Evolutionary conservation across 2,888 invertebrate species (phyloP).

Genomic region (Laothoe populi): DNA sequence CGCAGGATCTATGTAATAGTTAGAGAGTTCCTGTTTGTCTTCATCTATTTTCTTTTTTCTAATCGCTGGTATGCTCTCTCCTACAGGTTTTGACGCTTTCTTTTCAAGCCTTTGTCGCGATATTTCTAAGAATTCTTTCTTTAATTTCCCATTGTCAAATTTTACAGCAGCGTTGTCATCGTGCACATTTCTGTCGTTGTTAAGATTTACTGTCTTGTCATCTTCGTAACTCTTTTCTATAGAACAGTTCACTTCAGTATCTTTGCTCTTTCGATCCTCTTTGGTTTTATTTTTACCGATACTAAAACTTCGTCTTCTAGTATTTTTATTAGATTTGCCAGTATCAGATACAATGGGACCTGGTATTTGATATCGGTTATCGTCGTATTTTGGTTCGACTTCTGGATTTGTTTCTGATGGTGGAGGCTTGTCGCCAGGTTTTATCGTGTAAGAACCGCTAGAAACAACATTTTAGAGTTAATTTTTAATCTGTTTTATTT

Average conservation of each 20-base stretch:
- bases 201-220: neutral
- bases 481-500: neutral
- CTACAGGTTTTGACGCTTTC: neutral
- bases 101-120: neutral
- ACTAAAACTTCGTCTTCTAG: neutral
- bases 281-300: neutral
- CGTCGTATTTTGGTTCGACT: neutral
- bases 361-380: constrained; percentile 15
- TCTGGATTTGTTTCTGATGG: neutral
- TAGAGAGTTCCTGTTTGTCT: neutral
- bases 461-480: neutral
- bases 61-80: neutral
- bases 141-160: neutral
- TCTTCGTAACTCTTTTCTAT: neutral
- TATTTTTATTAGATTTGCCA: neutral
- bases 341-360: neutral
- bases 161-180: neutral
- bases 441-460: neutral
- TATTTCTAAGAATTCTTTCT: neutral
- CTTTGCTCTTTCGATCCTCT: neutral
- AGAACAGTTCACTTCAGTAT: neutral
- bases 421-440: constrained; percentile 1
- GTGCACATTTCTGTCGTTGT: neutral
- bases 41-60: neutral
- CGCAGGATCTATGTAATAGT: constrained; percentile 2